These are phyloP conservation scores for Leptinotarsa rubiginosa DNA, from an alignment of 2,888 invertebrate genomes.

Conservation along the genomic window DNA sequence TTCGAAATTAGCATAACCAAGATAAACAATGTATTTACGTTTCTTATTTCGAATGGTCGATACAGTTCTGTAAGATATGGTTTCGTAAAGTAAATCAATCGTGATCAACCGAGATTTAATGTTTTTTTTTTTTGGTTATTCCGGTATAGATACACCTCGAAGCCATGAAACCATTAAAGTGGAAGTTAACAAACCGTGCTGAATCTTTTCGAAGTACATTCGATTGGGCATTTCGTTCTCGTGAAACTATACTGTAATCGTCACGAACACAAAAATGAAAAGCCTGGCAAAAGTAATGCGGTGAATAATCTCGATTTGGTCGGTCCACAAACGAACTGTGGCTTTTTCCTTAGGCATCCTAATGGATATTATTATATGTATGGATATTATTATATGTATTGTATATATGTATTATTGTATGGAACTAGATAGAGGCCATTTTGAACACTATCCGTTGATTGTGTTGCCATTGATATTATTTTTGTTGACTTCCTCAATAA, in stretches of 20 bases:
- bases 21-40: constrained; percentile 25
- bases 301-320: too few species aligned
- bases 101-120: constrained; percentile 27
- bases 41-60: constrained; percentile 15
- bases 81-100: constrained; percentile 27
- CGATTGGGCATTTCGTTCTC: constrained; percentile 16
- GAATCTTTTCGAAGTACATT: not conserved
- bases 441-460: too few species aligned
- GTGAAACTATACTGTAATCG: not conserved
- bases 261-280: constrained; percentile 8
- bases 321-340: too few species aligned
- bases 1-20: constrained; percentile 36
- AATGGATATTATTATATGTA: too few species aligned
- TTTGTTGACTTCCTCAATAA: too few species aligned
- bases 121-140: constrained; percentile 2
- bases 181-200: constrained; percentile 20
- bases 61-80: constrained; percentile 30
- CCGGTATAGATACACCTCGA: not conserved
- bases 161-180: not conserved
- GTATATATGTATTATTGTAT: too few species aligned
- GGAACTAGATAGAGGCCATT: too few species aligned
- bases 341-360: too few species aligned
- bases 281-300: not conserved
- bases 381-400: too few species aligned
- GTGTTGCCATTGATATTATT: too few species aligned